A percentile compares a stretch with the other conserved stretches of the same genome.
Evolutionary conservation across 2,797 vertebrate genomes (phyloP).

Genomic region (Todus mexicanus): DNA sequence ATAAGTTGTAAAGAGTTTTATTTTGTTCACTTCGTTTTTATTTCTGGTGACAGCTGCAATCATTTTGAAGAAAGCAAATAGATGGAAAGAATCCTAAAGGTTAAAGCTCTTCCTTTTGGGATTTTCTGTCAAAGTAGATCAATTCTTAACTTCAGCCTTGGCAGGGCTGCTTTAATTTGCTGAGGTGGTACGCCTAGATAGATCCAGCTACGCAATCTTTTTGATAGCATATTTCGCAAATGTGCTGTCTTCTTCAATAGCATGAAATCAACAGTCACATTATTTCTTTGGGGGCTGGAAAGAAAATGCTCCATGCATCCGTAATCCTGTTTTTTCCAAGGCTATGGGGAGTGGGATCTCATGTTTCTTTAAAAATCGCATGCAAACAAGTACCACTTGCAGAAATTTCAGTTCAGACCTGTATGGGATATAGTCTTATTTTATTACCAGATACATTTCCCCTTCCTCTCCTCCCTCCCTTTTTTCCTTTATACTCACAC

Average conservation of each 20-base stretch:
- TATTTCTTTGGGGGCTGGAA: neutral
- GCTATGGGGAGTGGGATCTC: neutral
- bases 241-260: neutral
- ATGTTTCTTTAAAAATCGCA: neutral
- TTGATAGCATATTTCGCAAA: neutral
- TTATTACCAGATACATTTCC: neutral
- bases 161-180: neutral
- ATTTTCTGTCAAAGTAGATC: conserved; percentile 51
- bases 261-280: neutral
- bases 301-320: neutral
- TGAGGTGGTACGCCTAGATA: neutral
- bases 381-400: neutral
- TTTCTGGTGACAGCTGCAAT: conserved; percentile 36
- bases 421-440: neutral
- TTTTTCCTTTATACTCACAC: neutral
- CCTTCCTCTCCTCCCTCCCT: too few species aligned
- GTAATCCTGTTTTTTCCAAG: neutral
- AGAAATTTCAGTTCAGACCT: neutral
- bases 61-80: conserved; percentile 21
- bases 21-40: conserved; percentile 22
- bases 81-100: conserved; percentile 55
- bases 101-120: conserved; percentile 45
- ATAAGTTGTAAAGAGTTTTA: neutral
- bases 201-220: neutral
- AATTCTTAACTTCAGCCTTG: conserved; percentile 20